These are phyloP conservation scores for Drosophila greeni DNA, from an alignment of 2,888 invertebrate genomes.

Conservation along the genomic window DNA sequence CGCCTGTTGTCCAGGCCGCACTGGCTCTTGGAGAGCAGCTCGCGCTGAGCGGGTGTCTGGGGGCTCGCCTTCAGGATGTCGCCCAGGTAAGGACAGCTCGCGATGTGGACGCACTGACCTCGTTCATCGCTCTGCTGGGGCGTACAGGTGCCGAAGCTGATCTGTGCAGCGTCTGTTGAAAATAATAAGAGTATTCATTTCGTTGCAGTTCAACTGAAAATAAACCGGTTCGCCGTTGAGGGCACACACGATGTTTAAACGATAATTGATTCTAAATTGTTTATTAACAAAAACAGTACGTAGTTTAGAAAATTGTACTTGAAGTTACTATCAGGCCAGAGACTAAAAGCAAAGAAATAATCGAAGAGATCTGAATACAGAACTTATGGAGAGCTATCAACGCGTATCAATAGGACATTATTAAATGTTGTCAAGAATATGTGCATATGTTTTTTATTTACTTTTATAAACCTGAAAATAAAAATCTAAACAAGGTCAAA, in stretches of 20 bases:
- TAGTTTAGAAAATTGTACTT: background rate
- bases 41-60: conserved; percentile 41
- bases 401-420: too few relatives aligned
- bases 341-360: background rate
- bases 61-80: conserved; percentile 50
- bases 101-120: conserved; percentile 70
- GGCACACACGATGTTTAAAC: background rate
- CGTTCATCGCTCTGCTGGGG: conserved; percentile 58
- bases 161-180: conserved; percentile 38
- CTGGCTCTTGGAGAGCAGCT: conserved; percentile 79
- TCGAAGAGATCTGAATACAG: background rate
- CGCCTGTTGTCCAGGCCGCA: conserved; percentile 82
- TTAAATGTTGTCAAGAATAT: too few relatives aligned
- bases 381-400: background rate
- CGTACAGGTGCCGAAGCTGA: conserved; percentile 67
- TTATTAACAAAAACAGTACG: background rate
- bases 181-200: conserved; percentile 9
- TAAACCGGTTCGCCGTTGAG: conserved; percentile 44
- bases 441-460: too few relatives aligned
- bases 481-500: background rate
- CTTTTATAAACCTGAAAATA: background rate
- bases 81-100: conserved; percentile 61
- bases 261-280: conserved; percentile 1
- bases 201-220: conserved; percentile 24
- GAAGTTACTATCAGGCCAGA: background rate